Base-by-base conservation (phyloP, 2,888 invertebrate species). In the Frankliniella fusca region DNA sequence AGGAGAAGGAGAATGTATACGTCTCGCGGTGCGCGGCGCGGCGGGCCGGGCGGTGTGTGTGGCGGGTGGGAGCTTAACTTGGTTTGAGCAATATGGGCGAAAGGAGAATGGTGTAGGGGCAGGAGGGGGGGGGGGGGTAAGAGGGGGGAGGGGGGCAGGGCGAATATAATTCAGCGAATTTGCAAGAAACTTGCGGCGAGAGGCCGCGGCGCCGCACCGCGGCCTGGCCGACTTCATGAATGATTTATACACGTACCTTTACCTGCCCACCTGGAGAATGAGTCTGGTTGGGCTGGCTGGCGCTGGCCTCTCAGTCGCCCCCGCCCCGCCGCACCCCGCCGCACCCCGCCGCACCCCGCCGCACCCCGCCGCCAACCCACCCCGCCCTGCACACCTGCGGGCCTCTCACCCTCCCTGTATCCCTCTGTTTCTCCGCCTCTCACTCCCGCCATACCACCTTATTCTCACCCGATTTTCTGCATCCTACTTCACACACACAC, bases 141-240 rank as follows among this genome's bases (percentile, higher is more conserved):
- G 70, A 8, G 70, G 10, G 70, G 8, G 70, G 27, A 12, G 27
- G 27, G 12, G 70, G 27, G 27, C 5, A 27, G 12, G 70, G 70
- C 23, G 70, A 76, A 27, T 76, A 76, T 23, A 76, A 76, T 76
- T 76, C 70, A 76, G 11, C 70, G 70, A 76, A 76, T 76, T 76
- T 76, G 70, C 70, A 76, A 76, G 70, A 76, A 76, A 76, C 70
- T 76, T 76, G 70, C 23, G 70, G 61, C 54, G 54, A 18, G 54
- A 12, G 54, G 54, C 54, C 15, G 54, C 54, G 54, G 54, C 54
- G n/a, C 18, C 7, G n/a, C 18, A 18, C 61, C 61, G 54, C 54
- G 61, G 61, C 61, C 61, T 61, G 20, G 70, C 70, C 70, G 70
- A 27, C 23, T 38, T 76, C 70, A 76, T 76, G 70, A 76, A 76